Conservation (phyloP, 2,113 vertebrate species). For the Cebidichthys violaceus region DNA sequence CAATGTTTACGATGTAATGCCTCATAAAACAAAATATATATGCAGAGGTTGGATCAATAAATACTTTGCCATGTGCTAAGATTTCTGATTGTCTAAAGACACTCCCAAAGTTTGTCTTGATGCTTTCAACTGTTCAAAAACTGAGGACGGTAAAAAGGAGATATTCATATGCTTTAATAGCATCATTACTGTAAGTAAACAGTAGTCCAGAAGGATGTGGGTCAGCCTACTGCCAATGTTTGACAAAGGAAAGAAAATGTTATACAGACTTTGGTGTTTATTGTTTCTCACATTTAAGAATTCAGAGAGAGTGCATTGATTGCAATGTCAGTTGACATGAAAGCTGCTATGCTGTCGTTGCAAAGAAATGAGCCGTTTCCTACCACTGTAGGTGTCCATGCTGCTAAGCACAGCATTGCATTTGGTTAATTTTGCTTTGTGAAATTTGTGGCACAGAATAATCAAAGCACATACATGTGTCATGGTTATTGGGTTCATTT, state of each 20-base stretch:
- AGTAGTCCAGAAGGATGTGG: not conserved
- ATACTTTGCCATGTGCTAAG: not conserved
- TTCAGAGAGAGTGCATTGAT: not conserved
- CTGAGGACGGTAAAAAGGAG: not conserved
- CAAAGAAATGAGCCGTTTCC: not conserved
- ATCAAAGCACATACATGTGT: not conserved
- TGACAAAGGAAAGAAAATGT: not conserved
- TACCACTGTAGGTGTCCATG: not conserved
- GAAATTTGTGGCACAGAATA: not conserved
- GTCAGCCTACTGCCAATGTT: not conserved
- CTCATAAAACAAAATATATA: not conserved
- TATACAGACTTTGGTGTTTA: not conserved
- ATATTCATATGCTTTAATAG: not conserved
- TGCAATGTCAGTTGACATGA: not conserved
- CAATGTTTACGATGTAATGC: not conserved
- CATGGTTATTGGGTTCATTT: not conserved
- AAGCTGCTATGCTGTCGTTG: not conserved
- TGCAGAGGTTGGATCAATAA: conserved; percentile 5
- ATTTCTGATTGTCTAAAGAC: not conserved
- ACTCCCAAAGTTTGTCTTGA: not conserved
- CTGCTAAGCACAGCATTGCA: not conserved
- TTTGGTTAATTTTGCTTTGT: not conserved
- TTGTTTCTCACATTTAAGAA: not conserved
- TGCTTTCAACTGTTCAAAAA: not conserved
- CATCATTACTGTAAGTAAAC: not conserved